Percentiles rank a stretch among this genome's conserved stretches.
phyloP scores from a whole-genome alignment of 2,797 vertebrate species.

The Atherinosoma microstoma region DNA sequence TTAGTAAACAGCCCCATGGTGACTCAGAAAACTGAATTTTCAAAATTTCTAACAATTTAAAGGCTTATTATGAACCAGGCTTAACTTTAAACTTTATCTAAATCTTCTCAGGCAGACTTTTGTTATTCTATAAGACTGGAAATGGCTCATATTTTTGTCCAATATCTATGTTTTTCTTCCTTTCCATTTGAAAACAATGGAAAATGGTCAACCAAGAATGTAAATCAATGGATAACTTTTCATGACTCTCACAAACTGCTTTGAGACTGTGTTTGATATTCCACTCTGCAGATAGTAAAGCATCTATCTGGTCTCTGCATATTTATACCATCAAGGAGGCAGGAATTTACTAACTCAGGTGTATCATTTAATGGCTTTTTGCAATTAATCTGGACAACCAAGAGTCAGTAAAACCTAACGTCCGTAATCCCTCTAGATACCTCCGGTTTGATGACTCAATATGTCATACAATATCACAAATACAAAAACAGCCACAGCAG shows the following conservation, averaged over 20 bases:
- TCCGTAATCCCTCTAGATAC: constrained; percentile 41
- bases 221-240: neutral
- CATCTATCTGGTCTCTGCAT: constrained; percentile 67
- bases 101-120: too few relatives aligned
- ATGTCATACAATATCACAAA: constrained; percentile 46
- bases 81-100: too few relatives aligned
- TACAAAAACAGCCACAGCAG: constrained; percentile 33
- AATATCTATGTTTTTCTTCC: too few relatives aligned
- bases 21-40: too few relatives aligned
- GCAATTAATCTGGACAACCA: neutral
- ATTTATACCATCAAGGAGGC: constrained; percentile 67
- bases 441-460: constrained; percentile 46
- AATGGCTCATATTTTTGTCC: too few relatives aligned
- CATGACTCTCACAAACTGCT: neutral
- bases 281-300: neutral
- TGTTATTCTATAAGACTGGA: too few relatives aligned
- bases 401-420: constrained; percentile 50
- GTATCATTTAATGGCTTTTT: constrained; percentile 2
- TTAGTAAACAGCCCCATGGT: too few relatives aligned
- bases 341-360: constrained; percentile 46
- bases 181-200: too few relatives aligned
- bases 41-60: too few relatives aligned
- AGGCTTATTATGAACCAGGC: too few relatives aligned
- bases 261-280: neutral
- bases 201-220: too few relatives aligned